Evolutionary conservation across 2,888 invertebrate genomes (phyloP).

Genomic region (Eristalinus aeneus): DNA sequence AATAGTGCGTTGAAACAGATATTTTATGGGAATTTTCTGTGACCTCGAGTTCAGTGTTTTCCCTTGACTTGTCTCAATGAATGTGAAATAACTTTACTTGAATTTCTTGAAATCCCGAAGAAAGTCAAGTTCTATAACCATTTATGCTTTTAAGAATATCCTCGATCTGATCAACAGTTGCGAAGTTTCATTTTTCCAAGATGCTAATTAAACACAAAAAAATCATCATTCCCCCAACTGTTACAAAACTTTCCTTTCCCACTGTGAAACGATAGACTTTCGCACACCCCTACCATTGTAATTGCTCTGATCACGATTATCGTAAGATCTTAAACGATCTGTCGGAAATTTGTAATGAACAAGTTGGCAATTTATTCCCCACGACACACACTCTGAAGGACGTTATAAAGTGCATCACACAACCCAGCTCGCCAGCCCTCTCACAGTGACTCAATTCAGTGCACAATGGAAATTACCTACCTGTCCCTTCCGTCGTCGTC

Average conservation of each 20-base stretch:
- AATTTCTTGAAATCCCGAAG: not conserved
- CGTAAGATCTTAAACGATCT: conserved; percentile 56
- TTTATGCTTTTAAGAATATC: no score
- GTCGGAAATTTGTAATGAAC: conserved; percentile 67
- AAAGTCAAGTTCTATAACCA: not conserved
- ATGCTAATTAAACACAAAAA: no score
- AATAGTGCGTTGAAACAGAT: conserved; percentile 16
- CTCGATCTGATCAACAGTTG: not conserved
- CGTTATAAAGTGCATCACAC: conserved; percentile 15
- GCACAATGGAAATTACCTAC: conserved; percentile 13
- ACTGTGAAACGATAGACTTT: conserved; percentile 1
- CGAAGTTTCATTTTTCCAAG: no score
- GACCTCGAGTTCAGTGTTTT: not conserved
- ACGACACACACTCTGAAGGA: conserved; percentile 52
- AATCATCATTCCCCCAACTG: not conserved
- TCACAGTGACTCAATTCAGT: conserved; percentile 53
- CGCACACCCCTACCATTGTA: conserved; percentile 5
- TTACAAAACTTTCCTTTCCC: not conserved
- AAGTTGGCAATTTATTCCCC: conserved; percentile 63
- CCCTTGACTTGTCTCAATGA: not conserved
- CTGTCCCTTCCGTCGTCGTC: conserved; percentile 2
- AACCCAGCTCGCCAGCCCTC: not conserved
- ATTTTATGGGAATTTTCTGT: not conserved
- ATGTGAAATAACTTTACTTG: not conserved
- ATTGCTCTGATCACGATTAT: conserved; percentile 31